These are phyloP conservation scores for Babyrousa celebensis DNA, from an alignment of 2,797 vertebrate species.

Conservation along the genomic window DNA sequence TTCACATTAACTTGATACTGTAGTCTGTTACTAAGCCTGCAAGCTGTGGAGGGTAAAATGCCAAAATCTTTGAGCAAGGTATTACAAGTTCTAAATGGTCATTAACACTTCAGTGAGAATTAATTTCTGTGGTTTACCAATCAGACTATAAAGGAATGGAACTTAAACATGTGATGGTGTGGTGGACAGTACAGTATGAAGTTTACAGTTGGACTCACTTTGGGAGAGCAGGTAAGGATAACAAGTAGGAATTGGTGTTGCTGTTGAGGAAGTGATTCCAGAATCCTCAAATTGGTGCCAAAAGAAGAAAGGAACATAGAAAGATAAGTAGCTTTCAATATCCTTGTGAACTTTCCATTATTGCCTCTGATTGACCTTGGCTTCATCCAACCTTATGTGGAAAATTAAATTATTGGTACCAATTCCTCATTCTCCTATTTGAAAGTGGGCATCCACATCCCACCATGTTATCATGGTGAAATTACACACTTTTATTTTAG, in stretches of 20 bases:
- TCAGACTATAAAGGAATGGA: neutral
- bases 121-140: conserved; percentile 22
- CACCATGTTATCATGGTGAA: neutral
- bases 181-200: neutral
- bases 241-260: neutral
- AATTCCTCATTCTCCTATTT: neutral
- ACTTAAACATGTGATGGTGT: neutral
- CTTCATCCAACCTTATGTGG: neutral
- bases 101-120: conserved; percentile 19
- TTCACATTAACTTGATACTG: neutral
- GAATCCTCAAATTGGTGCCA: neutral
- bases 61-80: neutral
- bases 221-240: neutral
- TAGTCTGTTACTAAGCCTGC: conserved; percentile 3
- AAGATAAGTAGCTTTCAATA: neutral
- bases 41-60: neutral
- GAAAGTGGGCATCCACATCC: neutral
- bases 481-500: neutral
- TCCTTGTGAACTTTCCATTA: neutral
- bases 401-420: neutral
- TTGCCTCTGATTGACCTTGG: neutral
- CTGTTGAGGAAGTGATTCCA: neutral
- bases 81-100: neutral
- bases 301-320: neutral
- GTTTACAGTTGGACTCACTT: neutral